Percentiles rank a stretch among this genome's conserved stretches.
Conservation (phyloP, 2,888 invertebrate genomes). For the Cerceris rybyensis region DNA sequence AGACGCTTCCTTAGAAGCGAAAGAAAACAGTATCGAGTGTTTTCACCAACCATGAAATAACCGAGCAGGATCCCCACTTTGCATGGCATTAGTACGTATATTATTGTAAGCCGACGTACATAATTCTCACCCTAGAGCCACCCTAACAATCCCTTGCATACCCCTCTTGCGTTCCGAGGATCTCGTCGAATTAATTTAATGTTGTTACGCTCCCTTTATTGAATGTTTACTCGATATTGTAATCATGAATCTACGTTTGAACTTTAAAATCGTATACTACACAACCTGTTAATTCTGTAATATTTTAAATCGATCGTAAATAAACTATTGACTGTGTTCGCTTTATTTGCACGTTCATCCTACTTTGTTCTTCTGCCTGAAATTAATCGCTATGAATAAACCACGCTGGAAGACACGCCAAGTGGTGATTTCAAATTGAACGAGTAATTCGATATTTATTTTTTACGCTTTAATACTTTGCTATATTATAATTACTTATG, state of each 20-base stretch:
- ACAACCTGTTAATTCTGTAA: too few relatives aligned
- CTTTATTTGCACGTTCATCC: too few relatives aligned
- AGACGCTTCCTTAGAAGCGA: slow-evolving; percentile 40
- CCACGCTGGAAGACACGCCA: too few relatives aligned
- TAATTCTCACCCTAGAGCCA: slow-evolving; percentile 69
- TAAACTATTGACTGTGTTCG: too few relatives aligned
- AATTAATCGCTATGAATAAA: too few relatives aligned
- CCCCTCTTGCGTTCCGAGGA: slow-evolving; percentile 14
- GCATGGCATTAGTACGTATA: slow-evolving; percentile 78
- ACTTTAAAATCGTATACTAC: neutral
- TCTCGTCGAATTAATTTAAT: slow-evolving; percentile 48
- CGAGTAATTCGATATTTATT: too few relatives aligned
- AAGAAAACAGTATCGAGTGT: slow-evolving; percentile 52
- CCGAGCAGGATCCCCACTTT: slow-evolving; percentile 60
- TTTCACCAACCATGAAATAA: slow-evolving; percentile 33
- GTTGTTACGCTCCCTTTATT: slow-evolving; percentile 30
- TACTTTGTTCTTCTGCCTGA: too few relatives aligned
- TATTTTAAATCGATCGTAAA: too few relatives aligned
- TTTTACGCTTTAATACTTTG: too few relatives aligned
- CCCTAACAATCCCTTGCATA: slow-evolving; percentile 36
- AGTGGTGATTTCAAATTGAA: too few relatives aligned
- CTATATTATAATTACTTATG: too few relatives aligned
- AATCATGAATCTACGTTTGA: slow-evolving; percentile 30
- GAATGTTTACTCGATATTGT: slow-evolving; percentile 31
- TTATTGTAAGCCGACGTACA: slow-evolving; percentile 79